phyloP scores from a whole-genome alignment of 2,888 invertebrate species.

The Cryptocephalus primarius region DNA sequence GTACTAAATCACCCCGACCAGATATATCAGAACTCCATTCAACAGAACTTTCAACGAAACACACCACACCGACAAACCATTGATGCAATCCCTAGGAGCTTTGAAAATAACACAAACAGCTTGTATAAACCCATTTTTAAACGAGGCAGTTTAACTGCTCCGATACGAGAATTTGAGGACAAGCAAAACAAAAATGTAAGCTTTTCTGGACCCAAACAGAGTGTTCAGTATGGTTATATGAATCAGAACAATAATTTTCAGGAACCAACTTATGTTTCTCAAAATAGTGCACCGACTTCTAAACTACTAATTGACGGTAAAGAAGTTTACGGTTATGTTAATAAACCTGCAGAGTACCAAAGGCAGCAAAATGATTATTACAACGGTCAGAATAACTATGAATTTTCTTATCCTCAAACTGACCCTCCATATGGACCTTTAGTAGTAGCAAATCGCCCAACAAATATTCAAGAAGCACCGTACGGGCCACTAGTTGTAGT shows the following conservation, averaged over 20 bases:
- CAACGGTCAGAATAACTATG: slow-evolving; percentile 1
- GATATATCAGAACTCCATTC: slow-evolving; percentile 4
- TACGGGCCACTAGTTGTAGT: slow-evolving; percentile 3
- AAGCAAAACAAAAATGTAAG: slow-evolving; percentile 41
- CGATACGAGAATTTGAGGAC: slow-evolving; percentile 26
- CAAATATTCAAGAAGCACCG: slow-evolving; percentile 1
- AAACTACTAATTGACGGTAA: slow-evolving; percentile 5
- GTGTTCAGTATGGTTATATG: slow-evolving; percentile 30
- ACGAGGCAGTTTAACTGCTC: slow-evolving; percentile 40
- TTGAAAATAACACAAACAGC: slow-evolving; percentile 12
- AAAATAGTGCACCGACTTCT: slow-evolving; percentile 6
- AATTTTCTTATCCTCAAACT: slow-evolving; percentile 2
- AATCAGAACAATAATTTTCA: slow-evolving; percentile 25
- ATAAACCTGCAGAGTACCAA: slow-evolving; percentile 4
- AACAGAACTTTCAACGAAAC: slow-evolving; percentile 18
- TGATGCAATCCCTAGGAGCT: slow-evolving; percentile 12
- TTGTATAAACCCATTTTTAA: slow-evolving; percentile 40
- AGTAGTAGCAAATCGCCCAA: neutral
- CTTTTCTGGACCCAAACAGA: slow-evolving; percentile 27
- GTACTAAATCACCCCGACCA: slow-evolving; percentile 9
- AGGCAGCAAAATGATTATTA: slow-evolving; percentile 6
- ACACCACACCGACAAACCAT: slow-evolving; percentile 23
- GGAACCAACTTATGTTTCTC: slow-evolving; percentile 31
- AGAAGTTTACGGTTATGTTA: slow-evolving; percentile 11
- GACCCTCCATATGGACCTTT: neutral